These are phyloP conservation scores for Prunella strophiata DNA, from an alignment of 2,797 vertebrate genomes.

Conservation along the genomic window DNA sequence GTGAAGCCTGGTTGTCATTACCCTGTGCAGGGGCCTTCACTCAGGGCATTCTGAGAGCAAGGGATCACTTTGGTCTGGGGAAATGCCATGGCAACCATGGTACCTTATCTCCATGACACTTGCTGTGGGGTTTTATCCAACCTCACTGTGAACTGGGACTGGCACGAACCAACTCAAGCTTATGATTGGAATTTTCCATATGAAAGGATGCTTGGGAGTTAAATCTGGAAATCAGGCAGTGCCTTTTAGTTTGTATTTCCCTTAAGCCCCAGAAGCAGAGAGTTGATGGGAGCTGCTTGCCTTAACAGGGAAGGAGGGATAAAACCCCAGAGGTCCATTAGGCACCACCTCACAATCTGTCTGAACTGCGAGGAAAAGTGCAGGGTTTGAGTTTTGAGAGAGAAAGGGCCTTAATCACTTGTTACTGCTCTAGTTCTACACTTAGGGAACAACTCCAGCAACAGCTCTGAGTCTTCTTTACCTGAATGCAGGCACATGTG, in stretches of 20 bases:
- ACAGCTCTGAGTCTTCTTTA: neutral
- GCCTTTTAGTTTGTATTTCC: neutral
- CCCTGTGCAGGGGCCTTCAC: neutral
- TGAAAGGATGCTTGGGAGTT: neutral
- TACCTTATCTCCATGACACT: neutral
- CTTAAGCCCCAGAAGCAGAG: neutral
- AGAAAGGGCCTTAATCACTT: neutral
- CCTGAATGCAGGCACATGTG: neutral
- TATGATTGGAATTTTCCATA: conserved; percentile 9
- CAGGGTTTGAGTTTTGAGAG: neutral
- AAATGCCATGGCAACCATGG: neutral
- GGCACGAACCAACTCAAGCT: neutral
- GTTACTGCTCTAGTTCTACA: neutral
- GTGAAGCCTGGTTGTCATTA: neutral
- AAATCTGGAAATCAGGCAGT: neutral
- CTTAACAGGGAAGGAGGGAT: neutral
- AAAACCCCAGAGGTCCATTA: neutral
- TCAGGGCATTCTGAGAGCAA: neutral
- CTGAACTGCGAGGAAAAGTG: neutral
- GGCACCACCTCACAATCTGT: neutral
- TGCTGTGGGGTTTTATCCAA: neutral
- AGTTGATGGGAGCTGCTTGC: neutral
- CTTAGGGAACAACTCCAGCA: neutral
- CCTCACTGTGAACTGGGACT: neutral
- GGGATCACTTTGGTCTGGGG: neutral